A percentile compares a stretch with the other conserved stretches of the same genome.
Conservation (phyloP, 2,888 invertebrate species). For the Drosophila aldrichi region DNA sequence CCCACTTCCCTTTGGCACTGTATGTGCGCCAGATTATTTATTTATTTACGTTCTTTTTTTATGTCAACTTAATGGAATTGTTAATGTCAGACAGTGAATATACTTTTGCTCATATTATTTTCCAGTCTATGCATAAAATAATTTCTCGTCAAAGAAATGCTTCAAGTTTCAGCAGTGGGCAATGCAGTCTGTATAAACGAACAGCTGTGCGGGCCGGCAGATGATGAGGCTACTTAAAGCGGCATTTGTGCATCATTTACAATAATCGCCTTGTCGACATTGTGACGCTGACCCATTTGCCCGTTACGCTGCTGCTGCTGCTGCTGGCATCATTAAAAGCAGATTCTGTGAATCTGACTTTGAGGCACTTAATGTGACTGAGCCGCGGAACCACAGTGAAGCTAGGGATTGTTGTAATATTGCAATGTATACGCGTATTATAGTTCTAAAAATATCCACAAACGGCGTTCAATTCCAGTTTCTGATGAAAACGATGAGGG, state of each 20-base stretch:
- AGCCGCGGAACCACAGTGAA: constrained; percentile 6
- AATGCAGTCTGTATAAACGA: constrained; percentile 15
- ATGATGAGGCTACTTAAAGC: constrained; percentile 54
- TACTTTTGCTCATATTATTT: constrained; percentile 12
- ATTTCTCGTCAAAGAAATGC: constrained; percentile 11
- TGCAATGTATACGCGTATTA: neutral
- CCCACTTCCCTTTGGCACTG: constrained; percentile 24
- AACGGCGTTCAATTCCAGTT: neutral
- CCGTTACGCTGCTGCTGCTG: constrained; percentile 3
- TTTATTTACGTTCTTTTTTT: constrained; percentile 9
- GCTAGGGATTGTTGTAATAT: constrained; percentile 4
- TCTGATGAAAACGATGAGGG: neutral
- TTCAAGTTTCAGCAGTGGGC: constrained; percentile 33
- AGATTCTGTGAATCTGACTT: constrained; percentile 50
- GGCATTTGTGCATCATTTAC: constrained; percentile 74
- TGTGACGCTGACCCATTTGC: constrained; percentile 16
- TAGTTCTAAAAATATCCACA: neutral
- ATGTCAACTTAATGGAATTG: constrained; percentile 71
- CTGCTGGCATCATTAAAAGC: constrained; percentile 65
- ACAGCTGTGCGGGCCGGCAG: constrained; percentile 10
- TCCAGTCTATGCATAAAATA: constrained; percentile 28
- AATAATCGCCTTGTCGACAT: constrained; percentile 59
- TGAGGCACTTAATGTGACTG: constrained; percentile 26
- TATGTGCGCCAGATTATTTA: constrained; percentile 31
- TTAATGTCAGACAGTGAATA: constrained; percentile 51